A percentile compares a stretch with the other conserved stretches of the same genome.
These are phyloP conservation scores for Scaeva pyrastri DNA, from an alignment of 2,888 invertebrate genomes.

Conservation along the genomic window DNA sequence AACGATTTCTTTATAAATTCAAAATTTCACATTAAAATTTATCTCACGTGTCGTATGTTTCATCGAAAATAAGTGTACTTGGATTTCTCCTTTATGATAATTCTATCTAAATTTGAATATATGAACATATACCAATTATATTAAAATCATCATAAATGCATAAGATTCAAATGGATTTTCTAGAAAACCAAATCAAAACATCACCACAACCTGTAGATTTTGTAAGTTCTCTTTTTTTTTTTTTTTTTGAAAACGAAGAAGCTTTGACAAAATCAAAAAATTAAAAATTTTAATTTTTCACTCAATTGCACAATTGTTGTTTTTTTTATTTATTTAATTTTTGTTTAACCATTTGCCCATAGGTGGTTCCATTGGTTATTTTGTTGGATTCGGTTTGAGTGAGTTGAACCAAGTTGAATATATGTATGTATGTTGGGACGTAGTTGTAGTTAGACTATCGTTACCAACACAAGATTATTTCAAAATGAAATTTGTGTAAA, in stretches of 20 bases:
- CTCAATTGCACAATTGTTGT: constrained; percentile 29
- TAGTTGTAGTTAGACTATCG: background rate
- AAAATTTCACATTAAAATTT: background rate
- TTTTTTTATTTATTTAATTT: background rate
- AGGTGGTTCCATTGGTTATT: background rate
- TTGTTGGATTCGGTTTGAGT: background rate
- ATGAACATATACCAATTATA: background rate
- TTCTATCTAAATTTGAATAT: constrained; percentile 5
- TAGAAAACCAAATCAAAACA: background rate
- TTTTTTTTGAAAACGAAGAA: background rate
- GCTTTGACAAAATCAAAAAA: background rate
- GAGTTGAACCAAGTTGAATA: background rate
- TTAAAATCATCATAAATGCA: background rate
- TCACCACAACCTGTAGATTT: constrained; percentile 17
- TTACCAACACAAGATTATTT: constrained; percentile 45
- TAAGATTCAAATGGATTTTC: constrained; percentile 3
- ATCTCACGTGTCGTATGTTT: background rate
- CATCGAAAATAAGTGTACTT: background rate
- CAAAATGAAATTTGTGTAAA: constrained; percentile 43
- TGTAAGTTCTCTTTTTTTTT: background rate
- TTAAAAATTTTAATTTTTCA: constrained; percentile 11
- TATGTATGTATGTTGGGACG: background rate
- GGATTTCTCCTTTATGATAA: background rate
- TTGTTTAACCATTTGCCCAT: constrained; percentile 21
- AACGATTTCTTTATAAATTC: background rate